A percentile compares a stretch with the other conserved stretches of the same genome.
These are phyloP conservation scores for Cavia aperea DNA, from an alignment of 2,113 vertebrate species.

Conservation along the genomic window DNA sequence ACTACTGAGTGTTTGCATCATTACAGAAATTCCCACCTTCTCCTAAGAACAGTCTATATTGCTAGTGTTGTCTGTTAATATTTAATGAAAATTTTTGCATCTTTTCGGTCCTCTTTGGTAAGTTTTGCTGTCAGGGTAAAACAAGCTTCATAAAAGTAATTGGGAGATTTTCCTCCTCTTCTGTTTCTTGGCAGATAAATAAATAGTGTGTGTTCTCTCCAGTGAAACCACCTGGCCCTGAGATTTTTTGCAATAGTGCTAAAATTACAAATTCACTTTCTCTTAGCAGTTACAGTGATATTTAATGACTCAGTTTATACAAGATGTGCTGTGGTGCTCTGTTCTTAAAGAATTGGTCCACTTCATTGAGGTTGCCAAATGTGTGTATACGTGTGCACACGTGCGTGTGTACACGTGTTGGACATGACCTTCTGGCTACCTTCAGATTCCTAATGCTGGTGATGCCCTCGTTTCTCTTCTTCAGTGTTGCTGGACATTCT, in stretches of 20 bases:
- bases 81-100: neutral
- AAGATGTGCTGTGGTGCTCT: neutral
- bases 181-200: neutral
- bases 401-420: neutral
- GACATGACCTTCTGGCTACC: neutral
- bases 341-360: neutral
- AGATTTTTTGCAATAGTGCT: neutral
- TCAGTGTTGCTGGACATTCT: neutral
- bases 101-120: neutral
- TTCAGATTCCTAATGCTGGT: neutral
- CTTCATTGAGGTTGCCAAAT: neutral
- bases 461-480: neutral
- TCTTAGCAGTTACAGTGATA: neutral
- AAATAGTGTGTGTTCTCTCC: neutral
- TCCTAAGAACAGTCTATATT: neutral
- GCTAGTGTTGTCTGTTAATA: neutral
- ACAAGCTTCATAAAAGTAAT: neutral
- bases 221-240: neutral
- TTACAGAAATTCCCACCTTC: neutral
- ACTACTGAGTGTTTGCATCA: neutral
- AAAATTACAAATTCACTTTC: slow-evolving; percentile 10
- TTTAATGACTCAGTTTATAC: neutral
- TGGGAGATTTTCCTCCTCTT: neutral
- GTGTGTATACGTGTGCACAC: neutral
- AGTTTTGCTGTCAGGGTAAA: neutral